Conservation (phyloP, 2,797 vertebrate species). For the Pseudopleuronectes americanus region DNA sequence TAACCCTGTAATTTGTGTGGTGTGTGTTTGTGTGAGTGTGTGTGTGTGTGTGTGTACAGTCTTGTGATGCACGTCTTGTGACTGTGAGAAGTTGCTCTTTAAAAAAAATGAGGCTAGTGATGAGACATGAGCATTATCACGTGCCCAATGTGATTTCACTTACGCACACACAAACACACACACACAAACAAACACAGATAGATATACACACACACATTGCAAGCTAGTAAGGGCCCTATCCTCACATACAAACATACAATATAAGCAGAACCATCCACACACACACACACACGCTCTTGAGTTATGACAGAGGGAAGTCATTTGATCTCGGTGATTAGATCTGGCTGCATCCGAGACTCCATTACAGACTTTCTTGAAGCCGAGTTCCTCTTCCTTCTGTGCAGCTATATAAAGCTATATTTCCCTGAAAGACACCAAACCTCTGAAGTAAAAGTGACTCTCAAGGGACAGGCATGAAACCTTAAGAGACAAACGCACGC, state of each 20-base stretch:
- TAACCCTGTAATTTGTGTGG: conserved; percentile 40
- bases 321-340: conserved; percentile 78
- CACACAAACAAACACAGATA: conserved; percentile 22
- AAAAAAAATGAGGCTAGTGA: conserved; percentile 64
- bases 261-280: not conserved
- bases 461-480: conserved; percentile 26
- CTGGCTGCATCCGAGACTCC: conserved; percentile 64
- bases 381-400: conserved; percentile 64
- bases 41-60: conserved; percentile 39
- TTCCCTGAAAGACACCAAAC: conserved; percentile 64
- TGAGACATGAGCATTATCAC: conserved; percentile 61
- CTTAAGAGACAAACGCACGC: conserved; percentile 8
- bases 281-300: conserved; percentile 36
- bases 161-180: conserved; percentile 44
- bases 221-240: not conserved
- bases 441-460: conserved; percentile 48
- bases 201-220: not conserved
- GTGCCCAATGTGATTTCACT: conserved; percentile 73
- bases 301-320: conserved; percentile 70
- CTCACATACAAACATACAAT: not conserved
- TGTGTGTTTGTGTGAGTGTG: conserved; percentile 26
- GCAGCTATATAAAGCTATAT: conserved; percentile 71
- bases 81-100: conserved; percentile 62
- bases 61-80: conserved; percentile 83
- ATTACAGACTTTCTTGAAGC: conserved; percentile 63